phyloP scores from a whole-genome alignment of 2,888 invertebrate species.

The Schrankia costaestrigalis region DNA sequence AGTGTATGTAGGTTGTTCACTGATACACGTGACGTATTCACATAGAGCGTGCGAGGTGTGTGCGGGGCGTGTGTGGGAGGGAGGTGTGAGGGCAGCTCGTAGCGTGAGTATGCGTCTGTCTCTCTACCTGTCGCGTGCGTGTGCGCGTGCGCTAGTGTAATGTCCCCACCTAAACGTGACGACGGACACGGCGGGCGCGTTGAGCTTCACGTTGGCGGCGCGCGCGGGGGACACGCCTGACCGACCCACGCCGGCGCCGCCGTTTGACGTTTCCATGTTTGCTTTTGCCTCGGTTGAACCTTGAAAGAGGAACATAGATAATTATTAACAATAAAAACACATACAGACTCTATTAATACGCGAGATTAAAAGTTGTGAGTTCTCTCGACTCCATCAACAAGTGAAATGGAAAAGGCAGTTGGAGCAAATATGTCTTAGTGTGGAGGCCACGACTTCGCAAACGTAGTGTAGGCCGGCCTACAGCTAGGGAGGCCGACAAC shows the following conservation, averaged over 20 bases:
- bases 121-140: slow-evolving; percentile 84
- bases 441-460: too few relatives aligned
- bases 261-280: slow-evolving; percentile 37
- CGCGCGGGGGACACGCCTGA: slow-evolving; percentile 59
- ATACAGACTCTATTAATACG: too few relatives aligned
- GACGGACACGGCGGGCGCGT: slow-evolving; percentile 90
- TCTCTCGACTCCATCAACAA: too few relatives aligned
- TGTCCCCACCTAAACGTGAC: slow-evolving; percentile 96
- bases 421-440: too few relatives aligned
- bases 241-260: slow-evolving; percentile 42
- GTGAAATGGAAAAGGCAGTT: too few relatives aligned
- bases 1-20: not conserved
- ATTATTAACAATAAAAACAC: too few relatives aligned
- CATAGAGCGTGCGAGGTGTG: slow-evolving; percentile 34
- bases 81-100: too few relatives aligned
- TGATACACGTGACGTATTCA: slow-evolving; percentile 9
- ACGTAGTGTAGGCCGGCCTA: too few relatives aligned
- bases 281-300: slow-evolving; percentile 33
- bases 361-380: too few relatives aligned
- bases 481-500: too few relatives aligned
- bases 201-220: slow-evolving; percentile 73
- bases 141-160: slow-evolving; percentile 74
- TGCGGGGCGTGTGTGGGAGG: too few relatives aligned
- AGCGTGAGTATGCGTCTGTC: slow-evolving; percentile 73
- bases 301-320: slow-evolving; percentile 13